A percentile compares a stretch with the other conserved stretches of the same genome.
These are phyloP conservation scores for Molothrus aeneus DNA, from an alignment of 2,797 vertebrate species.

Conservation along the genomic window DNA sequence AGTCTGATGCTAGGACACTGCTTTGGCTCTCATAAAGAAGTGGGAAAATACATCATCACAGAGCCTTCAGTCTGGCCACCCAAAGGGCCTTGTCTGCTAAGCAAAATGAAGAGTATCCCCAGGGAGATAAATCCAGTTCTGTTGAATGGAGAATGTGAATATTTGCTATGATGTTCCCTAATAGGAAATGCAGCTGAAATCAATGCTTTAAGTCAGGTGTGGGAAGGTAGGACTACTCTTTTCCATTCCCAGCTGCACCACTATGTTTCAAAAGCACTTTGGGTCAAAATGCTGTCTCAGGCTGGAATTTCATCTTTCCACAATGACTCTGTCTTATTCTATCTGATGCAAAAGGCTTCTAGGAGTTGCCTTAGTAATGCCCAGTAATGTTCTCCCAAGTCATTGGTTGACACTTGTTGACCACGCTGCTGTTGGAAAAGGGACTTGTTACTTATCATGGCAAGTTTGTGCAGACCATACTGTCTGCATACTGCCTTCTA, in stretches of 20 bases:
- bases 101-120: not conserved
- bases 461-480: not conserved
- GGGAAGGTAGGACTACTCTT: not conserved
- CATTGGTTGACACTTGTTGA: fast-evolving
- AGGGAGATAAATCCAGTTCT: not conserved
- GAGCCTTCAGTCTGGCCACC: not conserved
- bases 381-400: not conserved
- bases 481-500: not conserved
- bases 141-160: not conserved
- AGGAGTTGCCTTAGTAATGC: not conserved
- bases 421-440: not conserved
- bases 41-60: not conserved
- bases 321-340: not conserved
- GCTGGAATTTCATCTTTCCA: not conserved
- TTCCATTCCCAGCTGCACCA: not conserved
- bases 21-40: not conserved
- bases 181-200: not conserved
- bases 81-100: not conserved
- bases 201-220: not conserved
- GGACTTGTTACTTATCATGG: not conserved
- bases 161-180: not conserved
- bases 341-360: not conserved
- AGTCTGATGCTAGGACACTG: not conserved
- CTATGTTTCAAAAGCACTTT: not conserved
- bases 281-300: not conserved